phyloP scores from a whole-genome alignment of 2,797 vertebrate genomes.

The Sebastes trivittatus region DNA sequence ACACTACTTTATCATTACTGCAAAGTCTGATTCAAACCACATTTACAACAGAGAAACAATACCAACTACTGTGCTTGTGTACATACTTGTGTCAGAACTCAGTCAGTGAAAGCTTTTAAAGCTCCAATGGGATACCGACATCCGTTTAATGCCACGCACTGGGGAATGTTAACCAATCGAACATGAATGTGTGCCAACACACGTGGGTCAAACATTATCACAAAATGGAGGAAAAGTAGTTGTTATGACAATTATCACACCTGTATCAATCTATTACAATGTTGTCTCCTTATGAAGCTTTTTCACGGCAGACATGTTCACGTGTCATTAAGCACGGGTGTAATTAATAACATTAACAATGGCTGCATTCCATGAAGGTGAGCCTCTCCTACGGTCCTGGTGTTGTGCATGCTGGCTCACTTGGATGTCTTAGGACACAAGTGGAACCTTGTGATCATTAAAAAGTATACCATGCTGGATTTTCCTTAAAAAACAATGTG shows the following conservation, averaged over 20 bases:
- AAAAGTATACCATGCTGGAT: no score
- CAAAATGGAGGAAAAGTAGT: neutral
- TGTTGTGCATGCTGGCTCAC: no score
- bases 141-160: neutral
- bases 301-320: no score
- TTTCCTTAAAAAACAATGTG: no score
- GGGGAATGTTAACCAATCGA: neutral
- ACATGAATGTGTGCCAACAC: neutral
- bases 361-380: no score
- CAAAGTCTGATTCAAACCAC: neutral
- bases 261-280: no score
- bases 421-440: neutral
- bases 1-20: constrained; percentile 17
- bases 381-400: no score
- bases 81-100: neutral
- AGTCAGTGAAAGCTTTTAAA: neutral
- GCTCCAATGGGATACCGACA: neutral
- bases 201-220: neutral
- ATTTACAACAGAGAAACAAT: neutral
- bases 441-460: neutral
- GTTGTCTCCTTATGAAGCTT: no score
- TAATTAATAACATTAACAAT: no score
- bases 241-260: neutral
- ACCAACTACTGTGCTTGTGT: neutral
- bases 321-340: no score